These are phyloP conservation scores for Procambarus clarkii DNA, from an alignment of 1,140 invertebrate species.

Conservation along the genomic window DNA sequence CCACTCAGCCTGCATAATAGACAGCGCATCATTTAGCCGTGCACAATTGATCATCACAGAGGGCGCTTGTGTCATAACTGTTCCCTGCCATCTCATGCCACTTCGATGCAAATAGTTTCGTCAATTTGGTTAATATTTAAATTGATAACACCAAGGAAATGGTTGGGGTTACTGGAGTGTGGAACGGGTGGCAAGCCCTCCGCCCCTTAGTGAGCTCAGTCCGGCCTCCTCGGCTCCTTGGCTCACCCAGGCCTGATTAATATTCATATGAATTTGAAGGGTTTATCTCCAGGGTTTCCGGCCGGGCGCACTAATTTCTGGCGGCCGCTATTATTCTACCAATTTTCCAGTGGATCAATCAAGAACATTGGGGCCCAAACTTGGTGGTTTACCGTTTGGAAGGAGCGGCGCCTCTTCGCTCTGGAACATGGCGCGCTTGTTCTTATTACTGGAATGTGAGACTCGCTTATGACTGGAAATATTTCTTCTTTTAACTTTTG, in stretches of 20 bases:
- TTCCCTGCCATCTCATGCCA: not conserved
- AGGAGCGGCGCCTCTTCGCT: not conserved
- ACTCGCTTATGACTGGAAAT: not conserved
- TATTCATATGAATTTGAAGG: constrained; percentile 68
- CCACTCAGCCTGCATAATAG: constrained; percentile 3
- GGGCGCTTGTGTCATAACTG: not conserved
- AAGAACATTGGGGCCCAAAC: constrained; percentile 63
- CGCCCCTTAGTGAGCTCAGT: not conserved
- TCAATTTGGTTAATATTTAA: not conserved
- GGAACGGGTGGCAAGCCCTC: not conserved
- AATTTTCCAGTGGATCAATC: constrained; percentile 68
- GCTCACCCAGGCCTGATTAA: constrained; percentile 40
- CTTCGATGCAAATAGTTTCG: not conserved
- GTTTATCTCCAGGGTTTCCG: constrained; percentile 62
- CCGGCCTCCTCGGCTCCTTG: too few species aligned
- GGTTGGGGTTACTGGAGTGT: not conserved
- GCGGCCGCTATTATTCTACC: constrained; percentile 62
- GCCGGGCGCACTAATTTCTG: constrained; percentile 59
- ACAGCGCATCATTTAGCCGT: constrained; percentile 33
- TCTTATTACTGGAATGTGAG: not conserved
- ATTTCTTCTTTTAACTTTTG: not conserved
- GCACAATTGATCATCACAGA: constrained; percentile 18
- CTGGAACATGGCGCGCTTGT: not conserved
- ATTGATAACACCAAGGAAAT: not conserved
- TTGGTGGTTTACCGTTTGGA: constrained; percentile 51